Percentiles rank a stretch among this genome's conserved stretches.
phyloP scores from a whole-genome alignment of 2,797 vertebrate genomes.

The Megalops cyprinoides region DNA sequence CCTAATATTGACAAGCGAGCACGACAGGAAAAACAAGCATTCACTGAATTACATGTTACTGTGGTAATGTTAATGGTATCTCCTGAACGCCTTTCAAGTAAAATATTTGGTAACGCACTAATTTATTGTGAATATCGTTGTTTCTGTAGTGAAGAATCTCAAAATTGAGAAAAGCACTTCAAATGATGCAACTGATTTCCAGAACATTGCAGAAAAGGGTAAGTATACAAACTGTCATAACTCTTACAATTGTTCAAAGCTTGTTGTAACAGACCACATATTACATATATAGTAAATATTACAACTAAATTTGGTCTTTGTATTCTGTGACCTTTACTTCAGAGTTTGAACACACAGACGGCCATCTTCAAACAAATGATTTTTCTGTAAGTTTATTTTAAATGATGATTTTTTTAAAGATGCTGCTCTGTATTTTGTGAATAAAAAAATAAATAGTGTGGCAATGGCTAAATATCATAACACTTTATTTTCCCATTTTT shows the following conservation, averaged over 20 bases:
- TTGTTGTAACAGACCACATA: no score
- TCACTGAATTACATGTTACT: no score
- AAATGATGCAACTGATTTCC: conserved; percentile 79
- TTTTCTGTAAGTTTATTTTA: conserved; percentile 79
- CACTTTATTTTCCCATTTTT: conserved; percentile 30
- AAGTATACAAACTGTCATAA: no score
- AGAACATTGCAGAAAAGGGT: conserved; percentile 85
- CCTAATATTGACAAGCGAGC: neutral
- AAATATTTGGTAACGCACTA: no score
- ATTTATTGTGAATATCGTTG: neutral
- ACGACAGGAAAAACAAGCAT: no score
- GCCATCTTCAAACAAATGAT: conserved; percentile 85
- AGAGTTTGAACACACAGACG: conserved; percentile 86
- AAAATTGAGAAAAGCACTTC: conserved; percentile 83
- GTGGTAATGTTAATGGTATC: no score
- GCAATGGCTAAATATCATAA: neutral
- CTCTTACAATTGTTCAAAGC: no score
- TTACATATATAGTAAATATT: no score
- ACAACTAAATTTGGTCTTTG: neutral
- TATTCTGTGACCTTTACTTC: neutral
- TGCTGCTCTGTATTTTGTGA: neutral
- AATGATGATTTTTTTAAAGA: neutral
- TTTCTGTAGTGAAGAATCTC: conserved; percentile 77
- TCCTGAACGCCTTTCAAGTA: no score
- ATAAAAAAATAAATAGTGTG: neutral